These are phyloP conservation scores for Gouania willdenowi DNA, from an alignment of 2,797 vertebrate genomes.

Conservation along the genomic window DNA sequence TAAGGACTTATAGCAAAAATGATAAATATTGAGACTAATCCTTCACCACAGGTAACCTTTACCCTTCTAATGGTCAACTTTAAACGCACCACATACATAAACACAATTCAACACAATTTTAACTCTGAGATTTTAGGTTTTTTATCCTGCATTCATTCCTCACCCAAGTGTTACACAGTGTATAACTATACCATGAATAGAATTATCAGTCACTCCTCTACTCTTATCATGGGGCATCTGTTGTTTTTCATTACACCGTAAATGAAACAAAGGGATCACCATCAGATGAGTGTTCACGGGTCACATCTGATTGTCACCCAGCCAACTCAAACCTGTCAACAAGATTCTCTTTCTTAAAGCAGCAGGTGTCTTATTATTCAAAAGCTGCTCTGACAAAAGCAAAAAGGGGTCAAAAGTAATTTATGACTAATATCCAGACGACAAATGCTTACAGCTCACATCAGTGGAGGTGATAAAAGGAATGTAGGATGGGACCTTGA, in stretches of 20 bases:
- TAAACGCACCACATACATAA: no score
- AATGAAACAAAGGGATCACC: not conserved
- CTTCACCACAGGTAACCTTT: no score
- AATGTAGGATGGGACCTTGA: no score
- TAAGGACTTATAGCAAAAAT: no score
- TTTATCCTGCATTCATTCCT: no score
- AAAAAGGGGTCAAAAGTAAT: conserved; percentile 4
- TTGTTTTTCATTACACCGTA: not conserved
- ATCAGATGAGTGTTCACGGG: not conserved
- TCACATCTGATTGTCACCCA: not conserved
- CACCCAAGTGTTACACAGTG: no score
- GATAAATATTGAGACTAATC: no score
- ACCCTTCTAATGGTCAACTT: no score
- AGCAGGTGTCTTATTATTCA: conserved; percentile 13
- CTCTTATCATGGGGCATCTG: not conserved
- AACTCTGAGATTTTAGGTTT: no score
- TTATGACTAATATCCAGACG: not conserved
- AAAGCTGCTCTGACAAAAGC: not conserved
- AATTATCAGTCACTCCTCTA: not conserved
- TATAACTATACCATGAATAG: no score
- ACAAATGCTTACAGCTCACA: not conserved
- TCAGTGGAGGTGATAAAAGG: not conserved
- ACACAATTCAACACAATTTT: no score
- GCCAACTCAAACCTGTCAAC: not conserved
- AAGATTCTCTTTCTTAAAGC: not conserved